Evolutionary conservation across 2,797 vertebrate species (phyloP), one percentile per base, ranked within the genome.

Genomic region (Gymnopithys bicolor): DNA sequence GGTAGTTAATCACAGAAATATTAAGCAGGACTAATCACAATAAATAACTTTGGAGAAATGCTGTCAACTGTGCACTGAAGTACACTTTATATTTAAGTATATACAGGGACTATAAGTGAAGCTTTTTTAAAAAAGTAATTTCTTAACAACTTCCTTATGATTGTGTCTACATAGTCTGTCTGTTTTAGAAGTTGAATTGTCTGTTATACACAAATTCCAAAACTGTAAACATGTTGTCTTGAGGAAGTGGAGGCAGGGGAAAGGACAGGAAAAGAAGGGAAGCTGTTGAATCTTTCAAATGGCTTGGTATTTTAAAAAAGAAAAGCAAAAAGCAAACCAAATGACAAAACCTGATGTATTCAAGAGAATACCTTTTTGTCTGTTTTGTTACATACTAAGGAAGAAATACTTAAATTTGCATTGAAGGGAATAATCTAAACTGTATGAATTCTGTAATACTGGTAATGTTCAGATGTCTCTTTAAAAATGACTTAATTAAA

Each of bases 1-100:
- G 33, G n/a, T 23, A 56, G 48, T 68, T 73, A 58, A 89, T 93
- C 60, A 80, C 27, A 6, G 41, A 93, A 91, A 12, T 73, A 87
- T 25, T 81, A 41, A 94, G 32, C 11, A 59, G 27, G 75, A 94
- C 45, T 74, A 78, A 68, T 83, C 55, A 90, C 67, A 95, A 74
- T 94, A 88, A 96, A 90, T 49, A 76, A 87, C n/a, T 82, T 63
- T 15, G 45, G 80, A 95, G 80, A 95, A 93, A 95, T 84, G 37
- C 46, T 71, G 41, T 81, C 52, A 75, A 24, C 35, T 66, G 25
- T 90, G 89, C 91, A 93, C 87, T 91, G 76, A 93, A 86, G 64
- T 95, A 83, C 68, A 73, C 82, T 95, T 95, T 55, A 53, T 90
- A 80, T 93, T 76, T 84, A 92, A 77, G 19, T 66, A 85, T 48